Base-by-base conservation (phyloP, 2,113 vertebrate species). In the Meleagris gallopavo region DNA sequence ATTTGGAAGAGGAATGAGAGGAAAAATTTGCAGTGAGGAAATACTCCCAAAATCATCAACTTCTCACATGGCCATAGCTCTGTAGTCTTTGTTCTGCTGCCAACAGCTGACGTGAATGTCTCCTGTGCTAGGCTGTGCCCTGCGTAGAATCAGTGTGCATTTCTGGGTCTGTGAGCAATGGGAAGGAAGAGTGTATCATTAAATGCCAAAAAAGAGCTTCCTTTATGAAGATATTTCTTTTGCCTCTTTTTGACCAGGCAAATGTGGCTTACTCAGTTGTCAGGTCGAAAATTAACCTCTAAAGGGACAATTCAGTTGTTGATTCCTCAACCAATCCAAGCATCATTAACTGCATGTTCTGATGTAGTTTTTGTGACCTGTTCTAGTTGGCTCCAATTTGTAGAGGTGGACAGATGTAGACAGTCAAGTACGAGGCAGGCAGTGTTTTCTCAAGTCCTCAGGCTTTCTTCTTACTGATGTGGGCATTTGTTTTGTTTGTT, bases 11-110 rank as follows among this genome's bases (percentile, higher is more conserved):
- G 32, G 38, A 76, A 60, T 36, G 76, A 85, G 83, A 89, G 66
- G 60, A 84, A 84, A 58, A 64, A 41, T 85, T 94, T 87, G 29
- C 60, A 52, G n/a, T 45, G 57, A 93, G 76, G 86, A 96, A 94
- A 86, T 89, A 95, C 89, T 96, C 62, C 10, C 76, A 45, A 94
- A 94, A 48, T 83, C 64, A 80, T 82, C 9, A 30, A 17, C 40
- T 79, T 89, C 52, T 93, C 41, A 21, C 38, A 69, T 3, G 20
- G 18, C 85, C 81, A 1, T 58, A 71, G 62, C 74, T 88, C 34
- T 54, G 16, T 72, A 79, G 52, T 60, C 67, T 92, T 91, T 92
- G n/a, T 83, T 92, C 58, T 73, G 40, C 55, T 93, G 95, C 92
- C 92, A 95, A 20, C 25, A 69, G 71, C 75, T 82, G 86, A 74